phyloP scores from a whole-genome alignment of 1,140 invertebrate genomes.

The Vanessa tameamea region DNA sequence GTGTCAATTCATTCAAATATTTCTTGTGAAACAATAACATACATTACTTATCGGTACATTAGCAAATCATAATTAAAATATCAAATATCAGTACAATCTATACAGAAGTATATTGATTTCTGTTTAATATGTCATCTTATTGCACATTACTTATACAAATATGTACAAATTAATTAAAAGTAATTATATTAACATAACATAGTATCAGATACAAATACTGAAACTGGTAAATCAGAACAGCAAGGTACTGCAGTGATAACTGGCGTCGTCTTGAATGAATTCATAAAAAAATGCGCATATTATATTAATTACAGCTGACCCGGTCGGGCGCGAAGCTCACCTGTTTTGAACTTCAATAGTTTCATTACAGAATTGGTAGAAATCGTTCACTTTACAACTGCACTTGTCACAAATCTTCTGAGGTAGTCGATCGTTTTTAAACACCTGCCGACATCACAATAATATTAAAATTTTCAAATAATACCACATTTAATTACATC shows the following conservation, averaged over 20 bases:
- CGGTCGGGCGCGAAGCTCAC: slow-evolving; percentile 55
- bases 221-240: neutral
- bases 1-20: neutral
- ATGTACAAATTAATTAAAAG: too few species aligned
- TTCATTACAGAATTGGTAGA: slow-evolving; percentile 84
- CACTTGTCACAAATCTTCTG: slow-evolving; percentile 84
- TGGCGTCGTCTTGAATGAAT: slow-evolving; percentile 12
- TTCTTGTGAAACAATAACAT: too few species aligned
- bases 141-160: too few species aligned
- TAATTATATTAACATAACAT: too few species aligned
- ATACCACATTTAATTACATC: slow-evolving; percentile 27
- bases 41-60: too few species aligned
- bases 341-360: slow-evolving; percentile 82
- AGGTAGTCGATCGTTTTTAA: slow-evolving; percentile 82
- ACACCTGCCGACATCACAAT: slow-evolving; percentile 73
- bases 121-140: too few species aligned
- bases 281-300: slow-evolving; percentile 24
- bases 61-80: too few species aligned
- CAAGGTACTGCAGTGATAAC: neutral
- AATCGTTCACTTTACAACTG: slow-evolving; percentile 84
- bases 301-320: slow-evolving; percentile 20
- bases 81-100: too few species aligned
- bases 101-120: too few species aligned
- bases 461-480: slow-evolving; percentile 23
- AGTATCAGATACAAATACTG: neutral